Conservation (phyloP, 2,113 vertebrate genomes). For the Ciconia maguari region DNA sequence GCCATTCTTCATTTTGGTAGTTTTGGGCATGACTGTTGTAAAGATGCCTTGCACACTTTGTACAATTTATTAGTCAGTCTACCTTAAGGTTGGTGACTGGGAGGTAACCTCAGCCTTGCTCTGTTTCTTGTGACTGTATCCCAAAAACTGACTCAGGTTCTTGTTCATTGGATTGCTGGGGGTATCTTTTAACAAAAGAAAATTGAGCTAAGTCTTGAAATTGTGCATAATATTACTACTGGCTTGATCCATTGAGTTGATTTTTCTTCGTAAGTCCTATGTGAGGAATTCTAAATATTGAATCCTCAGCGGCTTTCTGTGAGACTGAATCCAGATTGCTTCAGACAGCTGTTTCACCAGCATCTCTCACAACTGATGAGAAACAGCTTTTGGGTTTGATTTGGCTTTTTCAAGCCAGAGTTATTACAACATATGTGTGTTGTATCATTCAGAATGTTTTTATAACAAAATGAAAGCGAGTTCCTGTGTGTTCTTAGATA, state of each 20-base stretch:
- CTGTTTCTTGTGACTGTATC: not conserved
- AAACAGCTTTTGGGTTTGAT: slow-evolving; percentile 1
- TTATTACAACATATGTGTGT: not conserved
- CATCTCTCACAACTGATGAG: not conserved
- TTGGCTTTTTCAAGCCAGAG: not conserved
- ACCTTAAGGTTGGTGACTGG: not conserved
- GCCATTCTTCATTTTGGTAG: not conserved
- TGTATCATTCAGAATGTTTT: not conserved
- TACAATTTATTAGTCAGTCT: not conserved
- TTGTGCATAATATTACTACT: not conserved
- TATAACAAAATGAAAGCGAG: not conserved
- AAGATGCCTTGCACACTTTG: fast-evolving
- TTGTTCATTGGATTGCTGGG: not conserved
- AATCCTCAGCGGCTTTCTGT: not conserved
- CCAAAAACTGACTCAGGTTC: not conserved
- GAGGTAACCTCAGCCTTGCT: not conserved
- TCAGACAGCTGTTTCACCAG: not conserved
- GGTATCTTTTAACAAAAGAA: not conserved
- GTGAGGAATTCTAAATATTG: not conserved
- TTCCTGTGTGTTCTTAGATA: not conserved
- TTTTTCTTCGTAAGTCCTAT: not conserved
- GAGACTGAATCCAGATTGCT: not conserved
- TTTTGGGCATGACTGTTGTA: not conserved
- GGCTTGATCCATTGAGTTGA: not conserved
- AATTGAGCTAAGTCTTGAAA: not conserved